Evolutionary conservation across 1,140 invertebrate genomes (phyloP).

Genomic region (Aradophagus sp.): DNA sequence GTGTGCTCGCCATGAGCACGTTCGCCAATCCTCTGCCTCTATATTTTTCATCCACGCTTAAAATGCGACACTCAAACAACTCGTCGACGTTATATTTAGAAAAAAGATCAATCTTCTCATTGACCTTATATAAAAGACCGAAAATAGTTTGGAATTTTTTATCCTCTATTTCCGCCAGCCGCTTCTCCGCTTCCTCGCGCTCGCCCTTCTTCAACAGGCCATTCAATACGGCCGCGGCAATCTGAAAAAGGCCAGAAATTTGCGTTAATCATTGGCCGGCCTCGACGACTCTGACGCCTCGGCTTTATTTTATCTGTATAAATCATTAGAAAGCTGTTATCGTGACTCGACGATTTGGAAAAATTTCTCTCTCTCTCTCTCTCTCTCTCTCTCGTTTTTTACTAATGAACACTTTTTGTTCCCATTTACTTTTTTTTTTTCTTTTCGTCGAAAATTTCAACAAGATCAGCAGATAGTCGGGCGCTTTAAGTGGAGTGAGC

Average conservation of each 20-base stretch:
- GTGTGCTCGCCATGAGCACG: slow-evolving; percentile 79
- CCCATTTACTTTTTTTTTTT: no score
- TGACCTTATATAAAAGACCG: slow-evolving; percentile 78
- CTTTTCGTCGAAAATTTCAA: no score
- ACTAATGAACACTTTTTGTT: no score
- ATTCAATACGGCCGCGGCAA: slow-evolving; percentile 81
- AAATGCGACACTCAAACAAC: slow-evolving; percentile 86
- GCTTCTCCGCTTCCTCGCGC: slow-evolving; percentile 76
- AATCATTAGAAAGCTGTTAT: no score
- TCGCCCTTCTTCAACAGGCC: slow-evolving; percentile 78
- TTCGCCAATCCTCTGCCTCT: slow-evolving; percentile 83
- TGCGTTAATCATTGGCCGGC: no score
- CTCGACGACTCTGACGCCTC: no score
- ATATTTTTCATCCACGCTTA: slow-evolving; percentile 82
- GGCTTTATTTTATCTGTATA: no score
- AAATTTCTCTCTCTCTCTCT: no score
- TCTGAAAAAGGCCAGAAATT: slow-evolving; percentile 77
- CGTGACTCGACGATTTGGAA: no score
- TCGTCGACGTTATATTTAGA: slow-evolving; percentile 79
- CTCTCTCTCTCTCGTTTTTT: no score
- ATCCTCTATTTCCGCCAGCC: slow-evolving; percentile 77
- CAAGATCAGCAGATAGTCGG: no score
- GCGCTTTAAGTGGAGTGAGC: no score
- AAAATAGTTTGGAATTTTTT: slow-evolving; percentile 81
- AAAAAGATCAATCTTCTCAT: slow-evolving; percentile 79